Evolutionary conservation across 2,888 invertebrate species (phyloP), one percentile per base, ranked within the genome.

Genomic region (Leptinotarsa peninsularis): DNA sequence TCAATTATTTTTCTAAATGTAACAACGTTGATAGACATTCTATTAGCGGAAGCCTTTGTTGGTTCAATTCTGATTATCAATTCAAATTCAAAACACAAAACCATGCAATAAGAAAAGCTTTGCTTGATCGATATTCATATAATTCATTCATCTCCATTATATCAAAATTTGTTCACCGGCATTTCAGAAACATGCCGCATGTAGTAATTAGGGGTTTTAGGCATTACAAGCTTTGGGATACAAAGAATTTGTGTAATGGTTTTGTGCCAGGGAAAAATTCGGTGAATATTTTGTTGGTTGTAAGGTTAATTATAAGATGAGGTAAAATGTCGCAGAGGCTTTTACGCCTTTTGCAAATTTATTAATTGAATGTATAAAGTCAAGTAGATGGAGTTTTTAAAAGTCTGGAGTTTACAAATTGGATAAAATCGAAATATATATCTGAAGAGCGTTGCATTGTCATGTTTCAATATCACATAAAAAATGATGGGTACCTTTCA

Each of bases 81-180:
- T 71, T 74, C 60, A 71, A 74, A 74, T 71, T 60, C 50, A n/a
- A 13, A 18, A 58, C 58, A 21, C 58, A 58, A 58, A 18, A 21
- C 58, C 21, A 14, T 52, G 21, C 23, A 7, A 21, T 21, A 21
- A 58, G 58, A 21, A 58, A 58, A 58, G 58, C 58, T 58, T 33
- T 60, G 49, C 60, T n/a, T 58, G 78, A 69, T 78, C 75, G 79
- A 81, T 80, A 81, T 74, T 78, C 70, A 73, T 76, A 78, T 80
- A 78, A 79, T 81, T 77, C 80, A 81, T 81, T 75, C 77, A 78
- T 81, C 81, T 81, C 80, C 80, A 81, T 81, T 81, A 81, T 80
- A 78, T 74, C 73, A 79, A 81, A 81, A 80, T 81, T 78, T 81
- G 81, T 81, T 80, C 80, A 81, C 80, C 81, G 80, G 77, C 52